Evolutionary conservation across 2,113 vertebrate genomes (phyloP), one percentile per base, ranked within the genome.

Genomic region (Meles meles): DNA sequence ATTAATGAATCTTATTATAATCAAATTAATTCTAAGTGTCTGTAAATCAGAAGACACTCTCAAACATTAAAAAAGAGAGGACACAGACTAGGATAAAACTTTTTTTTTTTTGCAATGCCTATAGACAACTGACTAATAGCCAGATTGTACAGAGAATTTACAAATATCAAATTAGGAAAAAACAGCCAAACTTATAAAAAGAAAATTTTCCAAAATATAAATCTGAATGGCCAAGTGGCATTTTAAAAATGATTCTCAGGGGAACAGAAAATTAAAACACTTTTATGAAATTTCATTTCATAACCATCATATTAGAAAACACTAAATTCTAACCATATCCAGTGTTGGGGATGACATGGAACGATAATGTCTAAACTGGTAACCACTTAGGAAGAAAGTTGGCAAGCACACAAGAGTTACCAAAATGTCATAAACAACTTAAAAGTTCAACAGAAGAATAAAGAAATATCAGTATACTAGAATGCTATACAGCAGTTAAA

Each of bases 191-290:
- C 6, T 44, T 65, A 86, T 37, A 74, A 86, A 80, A 88, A 84
- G 82, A 93, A 95, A 81, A 80, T 39, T 95, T 31, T 61, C 29
- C n/a, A 61, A 88, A 91, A 85, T 47, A 89, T 31, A 92, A 92
- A 88, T 84, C 6, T 47, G 17, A 63, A 84, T 79, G 47, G 13
- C 18, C 52, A 95, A 95, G 52, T 47, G 52, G 8, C n/a, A 93
- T 72, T 85, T 97, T 96, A 37, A 47, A 89, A 89, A 94, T 14
- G 57, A 85, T 52, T 10, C 17, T 94, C 31, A 74, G 69, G 52
- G 2, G 88, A 84, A 91, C n/a, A 63, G 61, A 76, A 69, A 88
- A 86, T 47, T 37, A 74, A 87, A 86, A 90, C 31, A 61, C 20
- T 42, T 42, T 42, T 79, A 59, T 79, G 55, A 88, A 71, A 87